Evolutionary conservation across 2,797 vertebrate genomes (phyloP).

Genomic region (Phalanger gymnotis): DNA sequence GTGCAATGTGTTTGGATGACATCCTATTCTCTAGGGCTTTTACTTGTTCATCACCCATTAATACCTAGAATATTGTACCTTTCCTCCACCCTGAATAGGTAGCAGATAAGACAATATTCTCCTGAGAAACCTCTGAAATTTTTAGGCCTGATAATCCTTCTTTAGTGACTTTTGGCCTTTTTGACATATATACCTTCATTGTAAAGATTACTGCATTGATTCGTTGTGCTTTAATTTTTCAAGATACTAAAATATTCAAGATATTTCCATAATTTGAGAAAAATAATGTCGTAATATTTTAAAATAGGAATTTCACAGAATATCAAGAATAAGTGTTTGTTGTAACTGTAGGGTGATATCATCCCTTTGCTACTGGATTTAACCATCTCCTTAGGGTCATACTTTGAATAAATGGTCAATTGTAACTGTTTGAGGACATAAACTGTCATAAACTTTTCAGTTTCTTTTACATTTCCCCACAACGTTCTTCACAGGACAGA

Average conservation of each 20-base stretch:
- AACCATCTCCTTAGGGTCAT: not conserved
- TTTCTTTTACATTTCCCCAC: not conserved
- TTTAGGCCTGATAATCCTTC: not conserved
- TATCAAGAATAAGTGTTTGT: not conserved
- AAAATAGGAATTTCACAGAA: not conserved
- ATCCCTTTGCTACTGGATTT: not conserved
- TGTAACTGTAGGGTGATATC: not conserved
- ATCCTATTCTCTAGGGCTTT: not conserved
- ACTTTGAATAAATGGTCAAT: not conserved
- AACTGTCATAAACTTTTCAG: not conserved
- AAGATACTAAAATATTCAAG: not conserved
- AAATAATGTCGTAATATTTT: not conserved
- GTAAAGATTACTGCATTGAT: not conserved
- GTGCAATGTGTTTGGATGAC: not conserved
- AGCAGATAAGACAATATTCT: constrained; percentile 32
- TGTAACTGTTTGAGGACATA: not conserved
- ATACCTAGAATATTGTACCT: not conserved
- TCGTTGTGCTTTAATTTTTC: not conserved
- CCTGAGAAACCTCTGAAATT: not conserved
- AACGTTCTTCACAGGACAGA: not conserved
- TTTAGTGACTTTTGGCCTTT: not conserved
- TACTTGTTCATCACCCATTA: not conserved
- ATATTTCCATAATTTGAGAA: not conserved
- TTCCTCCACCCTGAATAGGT: constrained; percentile 16
- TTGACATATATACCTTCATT: not conserved